Evolutionary conservation across 2,888 invertebrate species (phyloP).

Genomic region (Willowsia nigromaculata): DNA sequence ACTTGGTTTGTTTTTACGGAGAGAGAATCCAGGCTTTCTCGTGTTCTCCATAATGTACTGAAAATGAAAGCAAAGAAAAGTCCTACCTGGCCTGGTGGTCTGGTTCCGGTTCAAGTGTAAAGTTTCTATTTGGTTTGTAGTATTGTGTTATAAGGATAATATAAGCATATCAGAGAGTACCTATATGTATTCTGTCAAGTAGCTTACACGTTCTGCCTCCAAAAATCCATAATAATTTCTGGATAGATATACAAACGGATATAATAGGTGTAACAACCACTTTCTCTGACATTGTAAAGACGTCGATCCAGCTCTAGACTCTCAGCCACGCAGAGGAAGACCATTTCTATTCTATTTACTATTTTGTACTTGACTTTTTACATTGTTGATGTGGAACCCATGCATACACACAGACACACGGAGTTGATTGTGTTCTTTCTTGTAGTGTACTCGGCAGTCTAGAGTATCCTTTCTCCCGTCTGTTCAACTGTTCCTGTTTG

Average conservation of each 20-base stretch:
- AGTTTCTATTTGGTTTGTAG: background rate
- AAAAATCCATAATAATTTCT: background rate
- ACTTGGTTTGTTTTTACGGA: background rate
- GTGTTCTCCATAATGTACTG: background rate
- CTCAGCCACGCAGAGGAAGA: background rate
- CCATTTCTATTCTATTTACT: background rate
- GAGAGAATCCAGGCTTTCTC: background rate
- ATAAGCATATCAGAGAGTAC: background rate
- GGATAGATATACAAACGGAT: background rate
- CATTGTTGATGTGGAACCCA: background rate
- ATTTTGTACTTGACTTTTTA: slow-evolving; percentile 19
- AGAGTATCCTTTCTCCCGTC: background rate
- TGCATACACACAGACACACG: background rate
- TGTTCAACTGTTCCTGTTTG: background rate
- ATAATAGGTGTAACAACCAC: background rate
- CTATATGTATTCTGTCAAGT: too few species aligned
- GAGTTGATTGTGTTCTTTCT: background rate
- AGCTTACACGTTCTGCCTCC: background rate
- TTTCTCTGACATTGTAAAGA: background rate
- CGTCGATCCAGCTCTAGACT: background rate
- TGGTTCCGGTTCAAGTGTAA: background rate
- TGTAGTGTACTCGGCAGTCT: background rate
- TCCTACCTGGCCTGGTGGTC: background rate
- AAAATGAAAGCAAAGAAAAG: background rate
- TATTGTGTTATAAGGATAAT: background rate